Percentiles rank a stretch among this genome's conserved stretches.
These are phyloP conservation scores for Sebastes aleutianus DNA, from an alignment of 2,797 vertebrate species.

Conservation along the genomic window DNA sequence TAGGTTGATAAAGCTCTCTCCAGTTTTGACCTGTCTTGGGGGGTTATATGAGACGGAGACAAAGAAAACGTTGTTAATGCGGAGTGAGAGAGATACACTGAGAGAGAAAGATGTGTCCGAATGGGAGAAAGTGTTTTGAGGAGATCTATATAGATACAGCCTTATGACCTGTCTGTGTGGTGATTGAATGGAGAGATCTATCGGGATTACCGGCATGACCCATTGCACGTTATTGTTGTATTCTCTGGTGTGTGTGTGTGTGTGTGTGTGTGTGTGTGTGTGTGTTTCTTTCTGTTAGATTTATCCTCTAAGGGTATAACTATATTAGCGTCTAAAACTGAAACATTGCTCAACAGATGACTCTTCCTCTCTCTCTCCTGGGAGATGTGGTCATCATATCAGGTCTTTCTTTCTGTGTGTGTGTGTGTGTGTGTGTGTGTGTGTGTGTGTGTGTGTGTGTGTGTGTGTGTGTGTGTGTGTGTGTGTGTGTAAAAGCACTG, in stretches of 20 bases:
- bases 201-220: slow-evolving; percentile 33
- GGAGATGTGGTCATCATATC: slow-evolving; percentile 73
- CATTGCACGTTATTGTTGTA: slow-evolving; percentile 16
- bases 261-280: no score
- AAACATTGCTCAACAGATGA: slow-evolving; percentile 64
- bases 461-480: no score
- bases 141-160: slow-evolving; percentile 4
- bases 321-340: slow-evolving; percentile 57
- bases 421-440: not conserved
- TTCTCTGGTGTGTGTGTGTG: slow-evolving; percentile 14
- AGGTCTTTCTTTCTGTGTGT: slow-evolving; percentile 26
- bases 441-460: no score
- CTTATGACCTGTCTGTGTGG: slow-evolving; percentile 21
- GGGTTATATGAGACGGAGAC: slow-evolving; percentile 3
- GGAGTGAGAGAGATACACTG: not conserved
- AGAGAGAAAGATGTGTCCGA: not conserved
- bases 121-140: not conserved
- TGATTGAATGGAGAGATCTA: slow-evolving; percentile 38
- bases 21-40: not conserved
- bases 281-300: slow-evolving; percentile 29
- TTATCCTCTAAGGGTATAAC: slow-evolving; percentile 43
- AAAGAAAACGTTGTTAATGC: slow-evolving; percentile 14
- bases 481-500: not conserved
- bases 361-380: slow-evolving; percentile 42
- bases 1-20: not conserved